Conservation (phyloP, 2,113 vertebrate species). For the Lagopus leucura region DNA sequence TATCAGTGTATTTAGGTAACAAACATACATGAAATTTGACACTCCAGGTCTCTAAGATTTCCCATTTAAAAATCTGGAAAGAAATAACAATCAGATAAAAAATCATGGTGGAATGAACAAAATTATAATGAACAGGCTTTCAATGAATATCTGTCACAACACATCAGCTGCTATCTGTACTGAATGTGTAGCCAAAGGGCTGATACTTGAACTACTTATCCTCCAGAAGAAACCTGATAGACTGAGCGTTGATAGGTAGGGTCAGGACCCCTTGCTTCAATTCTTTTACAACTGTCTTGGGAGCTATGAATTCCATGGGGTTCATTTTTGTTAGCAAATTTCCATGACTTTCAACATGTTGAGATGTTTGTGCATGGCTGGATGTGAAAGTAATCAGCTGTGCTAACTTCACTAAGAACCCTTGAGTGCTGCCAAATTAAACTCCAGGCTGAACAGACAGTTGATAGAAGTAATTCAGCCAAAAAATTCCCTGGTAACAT, state of each 20-base stretch:
- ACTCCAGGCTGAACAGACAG: slow-evolving; percentile 10
- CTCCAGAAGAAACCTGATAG: background rate
- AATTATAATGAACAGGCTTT: background rate
- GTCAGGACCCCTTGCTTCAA: background rate
- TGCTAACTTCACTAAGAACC: background rate
- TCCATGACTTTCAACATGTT: slow-evolving; percentile 24
- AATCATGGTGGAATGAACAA: background rate
- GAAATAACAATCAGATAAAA: background rate
- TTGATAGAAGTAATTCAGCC: background rate
- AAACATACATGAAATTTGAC: background rate
- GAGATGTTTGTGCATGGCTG: slow-evolving; percentile 32
- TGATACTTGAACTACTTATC: background rate
- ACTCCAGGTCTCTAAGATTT: background rate
- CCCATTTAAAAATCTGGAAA: background rate
- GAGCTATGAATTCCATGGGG: background rate
- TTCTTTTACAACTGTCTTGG: slow-evolving; percentile 16
- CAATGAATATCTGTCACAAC: background rate
- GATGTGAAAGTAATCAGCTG: slow-evolving; percentile 25
- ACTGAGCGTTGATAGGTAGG: background rate
- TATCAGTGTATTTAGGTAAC: background rate
- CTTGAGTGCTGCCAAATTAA: slow-evolving; percentile 18
- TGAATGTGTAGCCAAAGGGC: background rate
- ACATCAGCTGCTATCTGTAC: background rate
- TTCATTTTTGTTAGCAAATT: slow-evolving; percentile 21
- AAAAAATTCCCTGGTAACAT: background rate